A percentile compares a stretch with the other conserved stretches of the same genome.
phyloP scores from a whole-genome alignment of 2,888 invertebrate genomes.

The Drosophila ezoana region DNA sequence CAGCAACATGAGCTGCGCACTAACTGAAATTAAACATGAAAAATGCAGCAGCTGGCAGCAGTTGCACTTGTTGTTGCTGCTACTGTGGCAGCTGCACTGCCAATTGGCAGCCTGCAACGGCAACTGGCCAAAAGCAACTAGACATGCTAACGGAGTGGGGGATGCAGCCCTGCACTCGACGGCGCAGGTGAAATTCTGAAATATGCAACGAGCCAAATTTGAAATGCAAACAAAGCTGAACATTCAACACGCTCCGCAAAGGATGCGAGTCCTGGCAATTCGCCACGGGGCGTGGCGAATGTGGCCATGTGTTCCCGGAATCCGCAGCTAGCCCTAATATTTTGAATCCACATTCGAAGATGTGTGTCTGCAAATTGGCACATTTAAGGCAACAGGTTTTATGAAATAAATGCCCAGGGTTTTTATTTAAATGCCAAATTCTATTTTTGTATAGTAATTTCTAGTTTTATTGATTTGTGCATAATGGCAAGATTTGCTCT shows the following conservation, averaged over 20 bases:
- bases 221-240: slow-evolving; percentile 71
- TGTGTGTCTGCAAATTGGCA: too few species aligned
- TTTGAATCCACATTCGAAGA: background rate
- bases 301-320: slow-evolving; percentile 4
- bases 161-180: background rate
- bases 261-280: background rate
- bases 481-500: too few species aligned
- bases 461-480: too few species aligned
- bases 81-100: slow-evolving; percentile 23
- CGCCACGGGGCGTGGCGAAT: background rate
- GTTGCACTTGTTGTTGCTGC: background rate
- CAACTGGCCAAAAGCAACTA: slow-evolving; percentile 35
- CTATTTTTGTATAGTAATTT: too few species aligned
- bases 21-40: slow-evolving; percentile 80
- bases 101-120: slow-evolving; percentile 40
- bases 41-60: slow-evolving; percentile 59
- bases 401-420: too few species aligned
- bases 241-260: slow-evolving; percentile 21
- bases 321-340: slow-evolving; percentile 15
- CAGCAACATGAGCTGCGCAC: slow-evolving; percentile 51
- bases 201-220: slow-evolving; percentile 73
- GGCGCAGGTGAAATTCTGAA: slow-evolving; percentile 53
- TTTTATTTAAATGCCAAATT: too few species aligned
- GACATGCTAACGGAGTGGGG: slow-evolving; percentile 11
- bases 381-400: too few species aligned